Conservation (phyloP, 2,888 invertebrate species). For the Bugula neritina region DNA sequence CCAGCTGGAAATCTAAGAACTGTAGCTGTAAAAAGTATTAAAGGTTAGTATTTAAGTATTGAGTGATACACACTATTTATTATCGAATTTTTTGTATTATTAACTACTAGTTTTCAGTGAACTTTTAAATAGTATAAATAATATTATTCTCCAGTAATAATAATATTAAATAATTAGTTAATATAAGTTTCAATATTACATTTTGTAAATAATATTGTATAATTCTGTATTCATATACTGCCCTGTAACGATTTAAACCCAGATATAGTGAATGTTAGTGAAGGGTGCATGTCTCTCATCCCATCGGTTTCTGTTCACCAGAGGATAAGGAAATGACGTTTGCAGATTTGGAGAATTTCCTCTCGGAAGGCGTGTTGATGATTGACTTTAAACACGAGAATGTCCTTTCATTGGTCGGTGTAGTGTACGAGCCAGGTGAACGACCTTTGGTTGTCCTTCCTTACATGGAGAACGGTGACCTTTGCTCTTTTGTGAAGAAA, state of each 20-base stretch:
- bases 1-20: background rate
- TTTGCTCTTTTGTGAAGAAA: conserved; percentile 5
- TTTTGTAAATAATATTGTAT: too few relatives aligned
- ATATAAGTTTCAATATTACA: too few relatives aligned
- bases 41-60: background rate
- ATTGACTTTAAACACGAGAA: conserved; percentile 53
- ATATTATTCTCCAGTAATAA: too few relatives aligned
- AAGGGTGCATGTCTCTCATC: too few relatives aligned
- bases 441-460: conserved; percentile 53
- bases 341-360: conserved; percentile 19
- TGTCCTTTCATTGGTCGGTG: conserved; percentile 51
- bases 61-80: background rate
- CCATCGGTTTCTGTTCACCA: too few relatives aligned
- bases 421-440: conserved; percentile 45
- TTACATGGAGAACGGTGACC: conserved; percentile 49
- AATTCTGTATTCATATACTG: too few relatives aligned
- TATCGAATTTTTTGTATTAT: background rate
- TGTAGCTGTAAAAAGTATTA: conserved; percentile 3
- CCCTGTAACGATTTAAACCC: too few relatives aligned
- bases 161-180: too few relatives aligned
- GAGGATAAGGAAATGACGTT: conserved; percentile 21
- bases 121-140: too few relatives aligned
- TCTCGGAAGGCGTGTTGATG: conserved; percentile 38
- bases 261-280: too few relatives aligned
- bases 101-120: too few relatives aligned